These are phyloP conservation scores for Microctenopoma steveboyesi DNA, from an alignment of 2,797 vertebrate genomes.

Conservation along the genomic window DNA sequence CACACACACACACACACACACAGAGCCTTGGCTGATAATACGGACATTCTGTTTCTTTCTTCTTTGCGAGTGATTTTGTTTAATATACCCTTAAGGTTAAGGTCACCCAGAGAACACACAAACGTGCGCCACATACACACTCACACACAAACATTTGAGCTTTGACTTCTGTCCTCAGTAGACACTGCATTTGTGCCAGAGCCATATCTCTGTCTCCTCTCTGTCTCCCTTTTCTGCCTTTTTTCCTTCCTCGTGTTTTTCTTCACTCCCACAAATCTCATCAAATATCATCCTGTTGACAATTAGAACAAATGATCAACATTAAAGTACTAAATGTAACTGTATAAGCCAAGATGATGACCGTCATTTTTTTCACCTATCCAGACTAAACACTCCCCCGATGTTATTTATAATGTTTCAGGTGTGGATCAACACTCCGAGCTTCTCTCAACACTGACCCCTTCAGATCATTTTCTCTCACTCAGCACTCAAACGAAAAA, in stretches of 20 bases:
- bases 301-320: constrained; percentile 28
- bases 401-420: constrained; percentile 46
- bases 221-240: constrained; percentile 61
- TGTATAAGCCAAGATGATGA: constrained; percentile 3
- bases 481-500: constrained; percentile 1
- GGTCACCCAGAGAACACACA: constrained; percentile 41
- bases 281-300: constrained; percentile 42
- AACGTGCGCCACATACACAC: constrained; percentile 22
- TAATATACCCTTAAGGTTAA: constrained; percentile 47
- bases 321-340: constrained; percentile 12
- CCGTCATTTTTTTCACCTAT: constrained; percentile 32
- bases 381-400: constrained; percentile 9
- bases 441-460: constrained; percentile 66
- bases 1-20: constrained; percentile 12
- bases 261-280: constrained; percentile 43
- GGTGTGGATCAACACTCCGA: constrained; percentile 32
- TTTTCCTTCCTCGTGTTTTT: constrained; percentile 65
- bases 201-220: constrained; percentile 67
- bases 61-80: constrained; percentile 58
- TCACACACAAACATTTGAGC: constrained; percentile 53
- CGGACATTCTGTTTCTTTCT: constrained; percentile 49
- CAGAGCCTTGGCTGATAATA: constrained; percentile 56
- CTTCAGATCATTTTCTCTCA: constrained; percentile 55
- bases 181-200: constrained; percentile 64
- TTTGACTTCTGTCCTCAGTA: constrained; percentile 73